Conservation (phyloP, 2,113 vertebrate species). For the Pseudopipra pipra region DNA sequence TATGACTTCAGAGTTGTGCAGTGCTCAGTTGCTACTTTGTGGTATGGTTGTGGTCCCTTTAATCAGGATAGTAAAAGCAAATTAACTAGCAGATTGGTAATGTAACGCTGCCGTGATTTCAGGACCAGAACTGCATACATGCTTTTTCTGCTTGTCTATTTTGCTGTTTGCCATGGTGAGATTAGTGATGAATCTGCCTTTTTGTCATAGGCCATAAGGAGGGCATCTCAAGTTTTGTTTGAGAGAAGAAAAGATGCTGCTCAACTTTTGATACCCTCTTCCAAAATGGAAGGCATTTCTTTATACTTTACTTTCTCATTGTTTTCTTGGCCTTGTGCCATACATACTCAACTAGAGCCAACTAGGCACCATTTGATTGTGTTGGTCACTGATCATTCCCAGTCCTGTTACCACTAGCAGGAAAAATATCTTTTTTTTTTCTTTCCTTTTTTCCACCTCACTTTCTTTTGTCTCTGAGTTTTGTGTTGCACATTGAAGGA, state of each 20-base stretch:
- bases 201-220: neutral
- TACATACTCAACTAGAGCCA: neutral
- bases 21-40: neutral
- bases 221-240: neutral
- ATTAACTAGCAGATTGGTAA: neutral
- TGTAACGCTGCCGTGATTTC: neutral
- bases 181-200: neutral
- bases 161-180: neutral
- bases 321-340: neutral
- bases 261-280: neutral
- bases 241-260: neutral
- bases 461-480: neutral
- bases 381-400: neutral
- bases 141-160: neutral
- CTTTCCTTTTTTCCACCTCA: accelerated
- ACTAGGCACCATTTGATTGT: neutral
- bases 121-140: neutral
- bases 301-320: neutral
- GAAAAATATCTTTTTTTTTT: accelerated
- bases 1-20: neutral
- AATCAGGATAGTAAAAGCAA: neutral
- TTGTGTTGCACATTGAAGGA: neutral
- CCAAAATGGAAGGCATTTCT: neutral
- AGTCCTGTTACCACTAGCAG: neutral
- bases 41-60: neutral